Conservation (phyloP, 2,113 vertebrate species). For the Nymphicus hollandicus region DNA sequence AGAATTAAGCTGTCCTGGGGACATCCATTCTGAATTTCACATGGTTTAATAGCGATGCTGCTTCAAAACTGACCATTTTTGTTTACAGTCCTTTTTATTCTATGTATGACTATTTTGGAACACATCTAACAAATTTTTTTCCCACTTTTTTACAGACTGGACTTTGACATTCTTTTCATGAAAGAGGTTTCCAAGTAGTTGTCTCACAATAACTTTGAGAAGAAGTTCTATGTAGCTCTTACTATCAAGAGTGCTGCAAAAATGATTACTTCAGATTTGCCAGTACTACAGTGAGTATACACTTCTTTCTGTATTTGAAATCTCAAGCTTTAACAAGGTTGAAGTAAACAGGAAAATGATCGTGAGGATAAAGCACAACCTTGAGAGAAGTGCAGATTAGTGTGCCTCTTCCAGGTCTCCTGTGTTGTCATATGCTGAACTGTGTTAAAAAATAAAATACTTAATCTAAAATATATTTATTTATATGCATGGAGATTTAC, state of each 20-base stretch:
- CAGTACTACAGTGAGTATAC: slow-evolving; percentile 91
- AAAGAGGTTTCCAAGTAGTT: slow-evolving; percentile 45
- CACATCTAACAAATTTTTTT: not conserved
- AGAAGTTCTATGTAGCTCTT: slow-evolving; percentile 68
- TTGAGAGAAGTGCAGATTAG: not conserved
- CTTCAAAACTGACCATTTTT: not conserved
- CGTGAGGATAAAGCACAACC: not conserved
- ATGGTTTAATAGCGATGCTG: not conserved
- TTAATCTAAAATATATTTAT: not conserved
- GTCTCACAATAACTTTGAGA: slow-evolving; percentile 45
- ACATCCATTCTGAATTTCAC: not conserved
- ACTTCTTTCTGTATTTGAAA: not conserved
- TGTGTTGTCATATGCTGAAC: not conserved
- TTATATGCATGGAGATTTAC: not conserved
- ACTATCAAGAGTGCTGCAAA: slow-evolving; percentile 68
- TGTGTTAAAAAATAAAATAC: not conserved
- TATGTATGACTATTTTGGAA: not conserved
- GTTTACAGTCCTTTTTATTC: not conserved
- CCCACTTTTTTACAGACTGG: slow-evolving; percentile 37
- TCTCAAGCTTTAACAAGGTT: not conserved
- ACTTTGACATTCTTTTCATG: slow-evolving; percentile 56
- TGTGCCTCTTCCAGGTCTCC: not conserved
- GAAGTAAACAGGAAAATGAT: not conserved
- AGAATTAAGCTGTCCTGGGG: not conserved
- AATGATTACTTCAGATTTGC: slow-evolving; percentile 97